Conservation (phyloP, 2,113 vertebrate species). For the Platichthys stellatus region DNA sequence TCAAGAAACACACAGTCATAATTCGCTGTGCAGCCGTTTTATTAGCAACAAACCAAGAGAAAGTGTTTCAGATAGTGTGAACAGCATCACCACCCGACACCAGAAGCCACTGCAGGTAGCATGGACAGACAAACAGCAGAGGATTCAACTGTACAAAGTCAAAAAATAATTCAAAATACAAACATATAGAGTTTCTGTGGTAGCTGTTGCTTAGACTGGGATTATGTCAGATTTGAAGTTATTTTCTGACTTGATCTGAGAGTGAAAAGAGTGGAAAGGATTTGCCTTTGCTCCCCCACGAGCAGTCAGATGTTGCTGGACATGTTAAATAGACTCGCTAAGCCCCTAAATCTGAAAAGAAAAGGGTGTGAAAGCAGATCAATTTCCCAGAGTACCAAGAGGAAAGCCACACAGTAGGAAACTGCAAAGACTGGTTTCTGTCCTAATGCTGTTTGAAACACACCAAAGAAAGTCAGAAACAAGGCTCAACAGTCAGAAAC, state of each 20-base stretch:
- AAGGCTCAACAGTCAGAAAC: not conserved
- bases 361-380: constrained; percentile 52
- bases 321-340: constrained; percentile 74
- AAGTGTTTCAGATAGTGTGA: constrained; percentile 36
- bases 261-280: constrained; percentile 30
- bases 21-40: constrained; percentile 42
- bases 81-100: constrained; percentile 45
- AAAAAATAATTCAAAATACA: constrained; percentile 36
- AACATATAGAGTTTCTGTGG: not conserved
- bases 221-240: constrained; percentile 11
- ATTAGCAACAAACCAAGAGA: constrained; percentile 54
- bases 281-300: constrained; percentile 50
- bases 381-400: constrained; percentile 56
- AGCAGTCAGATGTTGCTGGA: constrained; percentile 70
- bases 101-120: constrained; percentile 25
- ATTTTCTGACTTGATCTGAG: constrained; percentile 42
- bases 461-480: no score
- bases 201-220: not conserved
- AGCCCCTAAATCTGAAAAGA: constrained; percentile 82
- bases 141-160: constrained; percentile 24
- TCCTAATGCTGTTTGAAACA: not conserved
- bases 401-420: constrained; percentile 20
- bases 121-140: constrained; percentile 24
- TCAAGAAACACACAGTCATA: constrained; percentile 6
- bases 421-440: not conserved